Base-by-base conservation (phyloP, 92 coral and sea anemone genomes). In the Galaxea fascicularis region DNA sequence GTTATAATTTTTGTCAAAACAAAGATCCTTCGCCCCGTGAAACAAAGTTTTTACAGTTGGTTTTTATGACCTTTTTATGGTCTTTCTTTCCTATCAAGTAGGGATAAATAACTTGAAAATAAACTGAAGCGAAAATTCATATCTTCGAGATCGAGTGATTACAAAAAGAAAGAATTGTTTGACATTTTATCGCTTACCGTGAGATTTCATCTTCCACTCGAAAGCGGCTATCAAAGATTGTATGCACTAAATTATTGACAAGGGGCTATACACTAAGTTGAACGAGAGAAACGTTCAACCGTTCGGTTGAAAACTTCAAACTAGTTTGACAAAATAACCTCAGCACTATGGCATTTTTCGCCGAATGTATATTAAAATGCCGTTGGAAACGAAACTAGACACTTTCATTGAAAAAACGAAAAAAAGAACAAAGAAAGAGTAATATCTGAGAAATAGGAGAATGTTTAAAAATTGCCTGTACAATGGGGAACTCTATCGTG, bases 231-330 rank as follows among this genome's bases (percentile, higher is more conserved):
- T 78, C 66, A 28, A 79, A 69, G 21, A 64, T 28, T 49, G 75
- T 25, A 53, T 30, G 75, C 22, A 13, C 84, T 70, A 70, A 71
- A 82, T 82, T 20, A 82, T 70, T 70, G 78, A 82, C 51, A 71
- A 81, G 72, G 26, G 39, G 41, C 22, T 5, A 71, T 62, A 45
- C 26, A 52, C 21, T 14, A 53, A 69, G 39, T 35, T 31, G 6
- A 70, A 17, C 58, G 30, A 58, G 20, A 69, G 41, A 79, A 79
- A 52, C 18, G 18, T 28, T 35, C 41, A 31, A 13, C 29, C 3
- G 4, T 60, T 60, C 29, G 15, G 41, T 35, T 35, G 13, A 24
- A 11, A 20, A 16, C 12, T 44, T 29, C n/a, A 44, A 65, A n/a
- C 27, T 35, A 35, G 41, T 6, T 6, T 6, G 41, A 35, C 26